Evolutionary conservation across 2,113 vertebrate species (phyloP).

Genomic region (Labeo rohita): DNA sequence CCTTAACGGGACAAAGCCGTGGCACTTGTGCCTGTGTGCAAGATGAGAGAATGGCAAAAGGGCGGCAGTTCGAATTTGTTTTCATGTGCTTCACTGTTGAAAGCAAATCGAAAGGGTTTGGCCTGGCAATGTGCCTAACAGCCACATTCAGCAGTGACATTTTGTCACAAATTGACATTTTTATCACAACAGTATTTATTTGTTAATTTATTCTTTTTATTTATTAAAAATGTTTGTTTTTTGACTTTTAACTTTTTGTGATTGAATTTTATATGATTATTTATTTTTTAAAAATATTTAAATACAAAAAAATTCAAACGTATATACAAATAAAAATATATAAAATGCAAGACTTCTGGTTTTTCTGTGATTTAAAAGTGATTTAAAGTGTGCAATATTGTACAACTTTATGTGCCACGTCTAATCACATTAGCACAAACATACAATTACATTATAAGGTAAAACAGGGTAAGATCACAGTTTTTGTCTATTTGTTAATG

Average conservation of each 20-base stretch:
- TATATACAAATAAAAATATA: not conserved
- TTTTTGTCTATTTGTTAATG: no score
- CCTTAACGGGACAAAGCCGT: constrained; percentile 53
- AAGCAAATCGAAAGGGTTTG: not conserved
- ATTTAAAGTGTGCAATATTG: not conserved
- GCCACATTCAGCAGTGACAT: not conserved
- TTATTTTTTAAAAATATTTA: not conserved
- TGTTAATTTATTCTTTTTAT: constrained; percentile 1
- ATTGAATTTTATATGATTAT: not conserved
- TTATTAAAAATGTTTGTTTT: not conserved
- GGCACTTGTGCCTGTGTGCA: constrained; percentile 61
- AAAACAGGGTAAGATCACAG: no score
- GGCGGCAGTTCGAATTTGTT: constrained; percentile 27
- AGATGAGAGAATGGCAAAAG: constrained; percentile 39
- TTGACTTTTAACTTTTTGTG: not conserved
- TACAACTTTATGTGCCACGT: not conserved
- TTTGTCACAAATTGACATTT: not conserved
- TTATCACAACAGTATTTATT: constrained; percentile 9
- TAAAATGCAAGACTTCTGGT: not conserved
- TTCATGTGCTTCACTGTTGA: constrained; percentile 51
- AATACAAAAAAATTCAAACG: not conserved
- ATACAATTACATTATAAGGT: no score
- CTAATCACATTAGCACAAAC: no score
- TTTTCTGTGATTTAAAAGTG: not conserved
- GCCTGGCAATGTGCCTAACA: constrained; percentile 17